Evolutionary conservation across 2,797 vertebrate genomes (phyloP), one percentile per base, ranked within the genome.

Genomic region (Hippocampus kuda): DNA sequence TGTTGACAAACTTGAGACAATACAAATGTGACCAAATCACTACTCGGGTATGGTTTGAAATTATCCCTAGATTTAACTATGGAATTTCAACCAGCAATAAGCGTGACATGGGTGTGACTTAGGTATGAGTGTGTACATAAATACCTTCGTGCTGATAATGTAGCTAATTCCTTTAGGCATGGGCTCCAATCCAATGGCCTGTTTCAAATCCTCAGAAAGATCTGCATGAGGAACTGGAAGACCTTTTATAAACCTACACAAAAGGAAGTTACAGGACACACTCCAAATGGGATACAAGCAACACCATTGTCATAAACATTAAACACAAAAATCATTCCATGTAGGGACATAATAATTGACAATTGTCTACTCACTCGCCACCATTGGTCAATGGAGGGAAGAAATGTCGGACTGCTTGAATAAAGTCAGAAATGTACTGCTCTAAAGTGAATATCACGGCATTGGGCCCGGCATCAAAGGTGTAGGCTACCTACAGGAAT

Each of bases 381-480:
- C 92, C 85, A 0, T 95, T 94, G n/a, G 74, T 66, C 42, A 92
- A 85, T 0, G 94, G 90, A 5, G 96, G 96, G 62, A 98, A 98
- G 86, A 91, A 91, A 78, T 89, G 85, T 22, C 76, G 91, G 76
- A 98, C 85, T 4, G 92, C 81, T 66, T 92, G 91, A 73, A 94
- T 85, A 2, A 99, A 94, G 77, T 97, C 94, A 0, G 90, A 80
- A 79, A 95, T 77, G 0, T 93, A 82, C 71, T 95, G 88, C 0
- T 92, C 88, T 69, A 94, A 85, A 6, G 81, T 83, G 79, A 95
- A 98, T 87, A 99, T 88, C 66, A 98, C 94, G 0, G 97, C 95
- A 0, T 99, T 99, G 74, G 97, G 95, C 42, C 97, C 97, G 0
- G 97, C 97, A 0, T 99, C 97, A 18, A 98, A 99, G 0, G 93